Conservation (phyloP, 1,140 invertebrate genomes). For the Conus betulinus region DNA sequence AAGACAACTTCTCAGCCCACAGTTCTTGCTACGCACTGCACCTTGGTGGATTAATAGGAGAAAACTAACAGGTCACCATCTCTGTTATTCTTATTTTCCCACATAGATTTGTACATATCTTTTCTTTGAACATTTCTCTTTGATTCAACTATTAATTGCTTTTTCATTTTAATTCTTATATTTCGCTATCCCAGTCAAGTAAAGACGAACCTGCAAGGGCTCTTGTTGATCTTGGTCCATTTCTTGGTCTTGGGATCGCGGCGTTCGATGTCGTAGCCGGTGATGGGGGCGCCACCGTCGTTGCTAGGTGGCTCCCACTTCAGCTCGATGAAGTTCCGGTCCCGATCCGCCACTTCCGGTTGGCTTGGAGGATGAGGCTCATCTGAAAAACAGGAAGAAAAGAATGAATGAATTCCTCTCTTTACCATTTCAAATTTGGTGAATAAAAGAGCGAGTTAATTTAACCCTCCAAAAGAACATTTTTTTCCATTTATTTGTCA, state of each 20-base stretch:
- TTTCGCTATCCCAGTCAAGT: background rate
- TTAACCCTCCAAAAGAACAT: too few species aligned
- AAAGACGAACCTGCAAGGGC: slow-evolving; percentile 81
- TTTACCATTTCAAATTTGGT: too few species aligned
- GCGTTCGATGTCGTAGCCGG: slow-evolving; percentile 79
- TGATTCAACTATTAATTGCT: background rate
- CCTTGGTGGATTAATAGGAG: too few species aligned
- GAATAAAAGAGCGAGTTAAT: too few species aligned
- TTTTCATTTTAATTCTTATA: background rate
- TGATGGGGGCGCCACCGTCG: slow-evolving; percentile 96
- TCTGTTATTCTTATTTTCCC: too few species aligned
- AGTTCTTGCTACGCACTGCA: too few species aligned
- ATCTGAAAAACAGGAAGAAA: slow-evolving; percentile 47
- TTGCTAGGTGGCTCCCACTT: slow-evolving; percentile 92
- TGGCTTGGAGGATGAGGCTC: slow-evolving; percentile 67
- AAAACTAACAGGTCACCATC: too few species aligned
- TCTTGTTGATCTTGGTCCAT: slow-evolving; percentile 94
- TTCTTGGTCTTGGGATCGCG: slow-evolving; percentile 94
- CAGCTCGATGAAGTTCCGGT: slow-evolving; percentile 82
- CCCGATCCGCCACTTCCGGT: slow-evolving; percentile 77
- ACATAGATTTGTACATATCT: background rate
- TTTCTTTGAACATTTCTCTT: background rate
- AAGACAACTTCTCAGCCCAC: too few species aligned
- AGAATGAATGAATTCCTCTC: background rate
- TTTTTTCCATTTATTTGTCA: too few species aligned